Conservation (phyloP, 2,113 vertebrate genomes). For the Eulemur macaco region DNA sequence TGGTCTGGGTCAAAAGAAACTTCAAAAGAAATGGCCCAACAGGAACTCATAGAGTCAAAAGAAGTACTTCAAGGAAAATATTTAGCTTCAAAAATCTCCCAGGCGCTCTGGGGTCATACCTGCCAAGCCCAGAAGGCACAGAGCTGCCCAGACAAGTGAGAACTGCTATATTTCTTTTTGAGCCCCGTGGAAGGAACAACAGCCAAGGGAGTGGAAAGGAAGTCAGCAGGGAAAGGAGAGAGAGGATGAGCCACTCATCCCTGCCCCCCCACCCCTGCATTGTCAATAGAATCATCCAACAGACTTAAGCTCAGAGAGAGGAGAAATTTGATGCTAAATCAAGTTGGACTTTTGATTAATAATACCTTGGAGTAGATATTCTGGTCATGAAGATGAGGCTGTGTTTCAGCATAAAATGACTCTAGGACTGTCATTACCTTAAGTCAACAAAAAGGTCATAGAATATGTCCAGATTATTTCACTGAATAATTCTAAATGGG, state of each 20-base stretch:
- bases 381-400: not conserved
- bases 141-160: not conserved
- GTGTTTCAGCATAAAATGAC: not conserved
- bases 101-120: not conserved
- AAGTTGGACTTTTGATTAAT: not conserved
- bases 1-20: not conserved
- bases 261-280: fast-evolving
- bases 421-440: not conserved
- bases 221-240: not conserved
- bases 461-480: not conserved
- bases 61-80: not conserved
- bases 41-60: not conserved
- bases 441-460: not conserved
- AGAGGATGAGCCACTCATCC: not conserved
- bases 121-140: not conserved
- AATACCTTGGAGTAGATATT: not conserved
- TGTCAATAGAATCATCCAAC: not conserved
- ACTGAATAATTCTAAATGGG: not conserved
- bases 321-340: not conserved
- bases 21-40: not conserved
- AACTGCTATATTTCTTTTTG: not conserved
- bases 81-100: not conserved
- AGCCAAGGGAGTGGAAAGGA: not conserved
- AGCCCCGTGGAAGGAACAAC: not conserved
- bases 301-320: not conserved